Conservation (phyloP, 2,888 invertebrate genomes). For the Chloromyia formosa region DNA sequence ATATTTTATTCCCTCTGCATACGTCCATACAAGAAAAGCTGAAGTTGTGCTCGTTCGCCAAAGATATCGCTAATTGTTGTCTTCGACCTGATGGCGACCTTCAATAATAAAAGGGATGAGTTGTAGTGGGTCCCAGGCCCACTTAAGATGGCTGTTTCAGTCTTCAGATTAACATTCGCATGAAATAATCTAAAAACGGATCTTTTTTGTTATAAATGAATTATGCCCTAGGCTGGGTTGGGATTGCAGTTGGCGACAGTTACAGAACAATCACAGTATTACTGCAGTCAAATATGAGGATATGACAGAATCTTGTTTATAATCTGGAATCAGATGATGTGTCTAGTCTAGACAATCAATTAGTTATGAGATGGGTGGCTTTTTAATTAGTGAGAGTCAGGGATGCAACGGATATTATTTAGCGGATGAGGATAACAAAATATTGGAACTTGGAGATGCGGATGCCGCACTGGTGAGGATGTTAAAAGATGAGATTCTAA, state of each 20-base stretch:
- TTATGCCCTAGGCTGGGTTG: slow-evolving; percentile 3
- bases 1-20: slow-evolving; percentile 45
- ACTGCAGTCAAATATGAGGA: neutral
- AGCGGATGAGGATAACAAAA: too few species aligned
- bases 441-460: too few species aligned
- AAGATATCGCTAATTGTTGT: slow-evolving; percentile 38
- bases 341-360: slow-evolving; percentile 21
- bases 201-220: slow-evolving; percentile 13
- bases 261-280: neutral
- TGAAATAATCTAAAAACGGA: slow-evolving; percentile 20
- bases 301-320: neutral
- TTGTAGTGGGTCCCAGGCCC: neutral
- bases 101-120: slow-evolving; percentile 36
- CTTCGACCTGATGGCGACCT: slow-evolving; percentile 41
- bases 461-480: too few species aligned
- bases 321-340: neutral
- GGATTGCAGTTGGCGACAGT: neutral
- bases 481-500: too few species aligned
- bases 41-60: neutral
- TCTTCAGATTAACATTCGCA: slow-evolving; percentile 27
- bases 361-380: too few species aligned
- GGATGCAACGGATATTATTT: too few species aligned
- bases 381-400: too few species aligned
- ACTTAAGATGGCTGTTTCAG: neutral
- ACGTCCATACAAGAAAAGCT: slow-evolving; percentile 1